Percentiles rank a stretch among this genome's conserved stretches.
Conservation (phyloP, 92 coral and sea anemone genomes). For the Diadumene lineata region DNA sequence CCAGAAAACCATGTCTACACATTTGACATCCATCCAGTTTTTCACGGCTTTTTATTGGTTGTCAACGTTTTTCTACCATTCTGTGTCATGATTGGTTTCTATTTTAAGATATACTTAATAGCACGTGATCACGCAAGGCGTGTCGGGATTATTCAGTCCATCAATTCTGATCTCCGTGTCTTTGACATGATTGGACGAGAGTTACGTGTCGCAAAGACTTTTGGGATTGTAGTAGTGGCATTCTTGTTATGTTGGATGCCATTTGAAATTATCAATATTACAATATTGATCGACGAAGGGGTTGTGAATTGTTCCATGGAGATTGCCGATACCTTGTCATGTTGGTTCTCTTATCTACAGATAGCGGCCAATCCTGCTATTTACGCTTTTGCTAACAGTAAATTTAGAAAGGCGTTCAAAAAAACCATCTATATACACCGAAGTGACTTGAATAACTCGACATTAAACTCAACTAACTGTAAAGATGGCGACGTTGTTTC, state of each 20-base stretch:
- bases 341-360: slow-evolving; percentile 81
- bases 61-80: slow-evolving; percentile 78
- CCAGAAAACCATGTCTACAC: slow-evolving; percentile 59
- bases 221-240: slow-evolving; percentile 74
- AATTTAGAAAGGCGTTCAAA: slow-evolving; percentile 73
- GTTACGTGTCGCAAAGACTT: slow-evolving; percentile 70
- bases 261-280: slow-evolving; percentile 67
- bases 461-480: slow-evolving; percentile 13
- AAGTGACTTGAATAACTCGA: slow-evolving; percentile 2
- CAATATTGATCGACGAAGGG: slow-evolving; percentile 56
- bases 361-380: slow-evolving; percentile 63
- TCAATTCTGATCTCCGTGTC: slow-evolving; percentile 20
- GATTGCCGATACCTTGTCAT: slow-evolving; percentile 63
- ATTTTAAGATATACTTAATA: slow-evolving; percentile 70
- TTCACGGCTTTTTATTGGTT: slow-evolving; percentile 65
- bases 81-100: slow-evolving; percentile 57
- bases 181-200: slow-evolving; percentile 67
- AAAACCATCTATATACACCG: slow-evolving; percentile 30
- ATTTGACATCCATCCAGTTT: slow-evolving; percentile 58
- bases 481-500: background rate
- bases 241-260: slow-evolving; percentile 91
- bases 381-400: slow-evolving; percentile 58
- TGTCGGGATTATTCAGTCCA: slow-evolving; percentile 36
- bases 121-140: slow-evolving; percentile 77
- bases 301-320: slow-evolving; percentile 64